phyloP scores from a whole-genome alignment of 2,888 invertebrate species.

The Coelopa pilipes region DNA sequence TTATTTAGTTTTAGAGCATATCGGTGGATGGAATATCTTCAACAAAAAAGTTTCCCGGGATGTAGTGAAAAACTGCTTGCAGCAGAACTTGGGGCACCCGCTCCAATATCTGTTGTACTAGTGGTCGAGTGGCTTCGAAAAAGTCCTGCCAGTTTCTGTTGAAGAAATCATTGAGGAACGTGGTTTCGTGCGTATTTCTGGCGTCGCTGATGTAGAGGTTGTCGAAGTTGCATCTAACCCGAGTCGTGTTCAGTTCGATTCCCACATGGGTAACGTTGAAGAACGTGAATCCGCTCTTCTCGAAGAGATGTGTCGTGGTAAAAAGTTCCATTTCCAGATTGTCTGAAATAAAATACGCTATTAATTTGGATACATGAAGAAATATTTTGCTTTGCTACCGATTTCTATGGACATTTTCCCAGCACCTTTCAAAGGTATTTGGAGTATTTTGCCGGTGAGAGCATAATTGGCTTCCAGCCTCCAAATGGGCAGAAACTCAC shows the following conservation, averaged over 20 bases:
- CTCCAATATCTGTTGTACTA: slow-evolving; percentile 75
- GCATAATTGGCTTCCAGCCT: slow-evolving; percentile 76
- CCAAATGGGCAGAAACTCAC: slow-evolving; percentile 76
- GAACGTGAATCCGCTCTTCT: slow-evolving; percentile 72
- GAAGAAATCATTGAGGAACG: slow-evolving; percentile 72
- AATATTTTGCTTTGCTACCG: slow-evolving; percentile 66
- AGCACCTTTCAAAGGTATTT: slow-evolving; percentile 75
- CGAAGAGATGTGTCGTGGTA: slow-evolving; percentile 71
- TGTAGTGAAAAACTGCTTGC: slow-evolving; percentile 73
- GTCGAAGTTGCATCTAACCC: slow-evolving; percentile 72
- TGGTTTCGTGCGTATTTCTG: slow-evolving; percentile 71
- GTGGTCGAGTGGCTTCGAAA: slow-evolving; percentile 75
- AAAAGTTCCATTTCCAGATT: slow-evolving; percentile 73
- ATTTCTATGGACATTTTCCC: slow-evolving; percentile 79
- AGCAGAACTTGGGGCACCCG: slow-evolving; percentile 74
- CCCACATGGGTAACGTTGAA: slow-evolving; percentile 75
- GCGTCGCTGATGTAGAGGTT: slow-evolving; percentile 65
- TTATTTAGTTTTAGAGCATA: too few species aligned
- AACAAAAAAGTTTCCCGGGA: slow-evolving; percentile 76
- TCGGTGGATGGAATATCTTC: slow-evolving; percentile 72
- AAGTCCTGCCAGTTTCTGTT: slow-evolving; percentile 79
- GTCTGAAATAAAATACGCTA: slow-evolving; percentile 68
- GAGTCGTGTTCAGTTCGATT: slow-evolving; percentile 72
- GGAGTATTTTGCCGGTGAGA: slow-evolving; percentile 73
- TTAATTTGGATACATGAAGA: slow-evolving; percentile 36